A percentile compares a stretch with the other conserved stretches of the same genome.
phyloP scores from a whole-genome alignment of 2,797 vertebrate species.

The Phataginus tetradactyla region DNA sequence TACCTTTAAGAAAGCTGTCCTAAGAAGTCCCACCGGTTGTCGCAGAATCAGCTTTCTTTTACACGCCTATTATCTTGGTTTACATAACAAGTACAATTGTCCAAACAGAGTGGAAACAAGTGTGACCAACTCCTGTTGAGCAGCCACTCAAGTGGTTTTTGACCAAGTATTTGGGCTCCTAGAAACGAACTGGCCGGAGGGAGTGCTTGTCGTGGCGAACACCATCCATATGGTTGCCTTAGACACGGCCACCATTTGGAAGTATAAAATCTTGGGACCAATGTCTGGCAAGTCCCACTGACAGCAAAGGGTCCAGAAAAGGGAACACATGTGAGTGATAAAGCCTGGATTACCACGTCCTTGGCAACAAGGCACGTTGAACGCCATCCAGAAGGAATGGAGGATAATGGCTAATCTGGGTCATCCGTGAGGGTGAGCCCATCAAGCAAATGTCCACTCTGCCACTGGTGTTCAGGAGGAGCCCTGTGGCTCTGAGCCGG shows the following conservation, averaged over 20 bases:
- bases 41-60: neutral
- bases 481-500: neutral
- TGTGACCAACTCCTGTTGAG: too few species aligned
- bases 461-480: neutral
- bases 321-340: fast-evolving
- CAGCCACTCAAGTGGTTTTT: neutral
- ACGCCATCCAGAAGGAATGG: too few species aligned
- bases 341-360: neutral
- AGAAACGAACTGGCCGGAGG: neutral
- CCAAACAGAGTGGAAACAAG: neutral
- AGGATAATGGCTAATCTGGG: neutral
- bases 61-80: neutral
- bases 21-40: neutral
- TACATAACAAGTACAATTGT: neutral
- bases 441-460: neutral
- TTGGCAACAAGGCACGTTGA: neutral
- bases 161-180: neutral
- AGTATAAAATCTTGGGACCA: neutral
- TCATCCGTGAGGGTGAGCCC: fast-evolving
- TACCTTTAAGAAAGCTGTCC: neutral
- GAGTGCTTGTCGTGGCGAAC: neutral
- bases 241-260: neutral
- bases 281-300: neutral
- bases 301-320: neutral
- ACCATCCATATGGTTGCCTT: too few species aligned